phyloP scores from a whole-genome alignment of 2,113 vertebrate species.

The Pygoscelis adeliae region DNA sequence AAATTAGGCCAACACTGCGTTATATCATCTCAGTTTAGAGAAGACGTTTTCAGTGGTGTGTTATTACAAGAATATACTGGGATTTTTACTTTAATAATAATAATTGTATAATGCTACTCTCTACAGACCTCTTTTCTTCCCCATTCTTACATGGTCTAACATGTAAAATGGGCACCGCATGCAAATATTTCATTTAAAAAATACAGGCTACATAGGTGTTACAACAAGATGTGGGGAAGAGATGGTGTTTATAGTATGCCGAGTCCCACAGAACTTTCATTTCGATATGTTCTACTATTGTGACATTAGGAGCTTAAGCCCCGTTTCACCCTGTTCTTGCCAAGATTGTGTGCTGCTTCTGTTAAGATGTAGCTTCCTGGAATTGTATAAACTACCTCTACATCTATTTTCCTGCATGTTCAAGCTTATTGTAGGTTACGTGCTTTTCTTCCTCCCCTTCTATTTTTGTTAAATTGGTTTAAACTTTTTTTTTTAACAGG shows the following conservation, averaged over 20 bases:
- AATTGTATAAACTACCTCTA: background rate
- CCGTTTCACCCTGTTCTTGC: background rate
- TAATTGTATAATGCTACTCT: background rate
- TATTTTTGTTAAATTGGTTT: background rate
- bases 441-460: background rate
- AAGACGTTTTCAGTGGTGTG: background rate
- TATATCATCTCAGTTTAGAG: background rate
- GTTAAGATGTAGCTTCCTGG: constrained; percentile 12
- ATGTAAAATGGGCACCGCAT: background rate
- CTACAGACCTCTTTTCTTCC: background rate
- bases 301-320: background rate
- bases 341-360: background rate
- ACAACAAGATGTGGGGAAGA: background rate
- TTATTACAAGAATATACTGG: background rate
- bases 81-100: background rate
- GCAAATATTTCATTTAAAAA: background rate
- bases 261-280: background rate
- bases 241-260: rapidly evolving
- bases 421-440: background rate
- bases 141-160: background rate
- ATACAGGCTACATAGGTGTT: background rate
- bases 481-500: constrained; percentile 72
- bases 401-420: background rate
- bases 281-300: background rate
- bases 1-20: rapidly evolving